Conservation (phyloP, 1,140 invertebrate species). For the Dysdera silvatica region DNA sequence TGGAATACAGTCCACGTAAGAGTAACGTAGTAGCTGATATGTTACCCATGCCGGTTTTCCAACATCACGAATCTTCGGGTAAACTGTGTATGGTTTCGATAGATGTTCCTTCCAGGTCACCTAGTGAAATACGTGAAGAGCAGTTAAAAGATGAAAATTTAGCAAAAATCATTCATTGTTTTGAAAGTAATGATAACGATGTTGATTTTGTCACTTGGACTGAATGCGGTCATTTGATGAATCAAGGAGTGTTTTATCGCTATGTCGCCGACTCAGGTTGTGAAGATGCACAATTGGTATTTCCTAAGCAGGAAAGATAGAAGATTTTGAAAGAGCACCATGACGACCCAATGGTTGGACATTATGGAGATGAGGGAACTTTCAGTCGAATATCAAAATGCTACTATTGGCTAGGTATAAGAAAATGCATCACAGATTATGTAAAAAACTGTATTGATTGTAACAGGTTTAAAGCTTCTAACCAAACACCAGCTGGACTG, state of each 20-base stretch:
- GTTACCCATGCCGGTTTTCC: conserved; percentile 14
- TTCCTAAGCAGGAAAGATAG: not conserved
- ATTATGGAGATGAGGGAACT: conserved; percentile 2
- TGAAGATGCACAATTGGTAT: not conserved
- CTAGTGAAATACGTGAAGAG: not conserved
- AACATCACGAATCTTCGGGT: not conserved
- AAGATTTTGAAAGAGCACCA: not conserved
- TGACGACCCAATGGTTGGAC: not conserved
- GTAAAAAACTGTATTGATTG: conserved; percentile 6
- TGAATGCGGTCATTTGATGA: not conserved
- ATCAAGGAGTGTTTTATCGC: not conserved
- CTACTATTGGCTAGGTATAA: not conserved
- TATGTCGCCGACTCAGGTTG: not conserved
- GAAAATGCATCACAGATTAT: conserved; percentile 13
- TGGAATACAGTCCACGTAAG: conserved; percentile 28
- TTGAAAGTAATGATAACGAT: not conserved
- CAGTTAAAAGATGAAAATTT: not conserved
- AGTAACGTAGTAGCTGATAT: conserved; percentile 30
- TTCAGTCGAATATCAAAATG: not conserved
- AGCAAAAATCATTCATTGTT: not conserved
- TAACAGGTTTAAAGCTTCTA: not conserved
- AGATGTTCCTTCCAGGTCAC: not conserved
- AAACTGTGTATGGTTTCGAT: not conserved
- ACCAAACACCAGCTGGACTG: not conserved
- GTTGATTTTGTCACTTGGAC: not conserved